Base-by-base conservation (phyloP, 2,113 vertebrate species). In the Calypte anna region DNA sequence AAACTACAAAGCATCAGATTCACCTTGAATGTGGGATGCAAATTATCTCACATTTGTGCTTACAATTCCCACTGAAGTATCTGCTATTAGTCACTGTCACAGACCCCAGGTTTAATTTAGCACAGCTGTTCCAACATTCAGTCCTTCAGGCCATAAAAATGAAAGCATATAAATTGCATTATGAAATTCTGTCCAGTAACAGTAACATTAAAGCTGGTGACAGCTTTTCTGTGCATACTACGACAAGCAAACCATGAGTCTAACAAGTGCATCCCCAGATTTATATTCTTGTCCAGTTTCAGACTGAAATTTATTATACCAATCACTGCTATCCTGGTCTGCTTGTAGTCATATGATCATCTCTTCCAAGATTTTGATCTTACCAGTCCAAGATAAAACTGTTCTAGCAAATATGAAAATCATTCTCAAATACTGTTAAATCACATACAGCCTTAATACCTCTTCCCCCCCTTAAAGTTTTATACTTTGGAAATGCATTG, bases 51-150 rank as follows among this genome's bases (percentile, higher is more conserved):
- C 48, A 75, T 68, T 88, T 94, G 30, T 89, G 92, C 91, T 92
- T 68, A 53, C 21, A 95, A n/a, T 79, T 94, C 40, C 30, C 61
- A 88, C 69, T 64, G 74, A 94, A 82, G 80, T 69, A 89, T 38
- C 54, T 92, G 80, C 70, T 74, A 73, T 73, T 91, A 89, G 67
- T 43, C 87, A 90, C 33, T 79, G 62, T 89, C 74, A 90, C 68
- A 89, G 91, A 94, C 74, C 83, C 84, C 81, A 51, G 62, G 57
- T 91, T 86, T 92, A 81, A 93, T 92, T 79, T 53, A 89, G 86
- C 61, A 64, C 62, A 84, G 48, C 19, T 4, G 0, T 68, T 75
- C 57, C 69, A 92, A 83, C 27, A 48, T 54, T 81, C 62, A 84
- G 54, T 54, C 70, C 88, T 93, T 57, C n/a, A 21, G 83, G 73